Percentiles rank a stretch among this genome's conserved stretches.
Evolutionary conservation across 2,888 invertebrate species (phyloP).

Genomic region (Rutpela maculata): DNA sequence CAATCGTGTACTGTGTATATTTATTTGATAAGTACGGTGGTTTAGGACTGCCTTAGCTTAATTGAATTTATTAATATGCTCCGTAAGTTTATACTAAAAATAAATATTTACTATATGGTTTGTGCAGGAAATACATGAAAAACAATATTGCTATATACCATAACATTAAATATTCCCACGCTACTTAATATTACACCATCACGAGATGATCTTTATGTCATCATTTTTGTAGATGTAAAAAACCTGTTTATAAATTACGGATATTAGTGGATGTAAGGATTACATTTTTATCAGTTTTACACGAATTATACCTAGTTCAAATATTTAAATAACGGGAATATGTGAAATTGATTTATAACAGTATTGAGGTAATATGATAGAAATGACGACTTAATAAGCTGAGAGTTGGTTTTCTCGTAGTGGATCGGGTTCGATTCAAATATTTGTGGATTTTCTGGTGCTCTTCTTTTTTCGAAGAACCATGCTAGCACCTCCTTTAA

Average conservation of each 20-base stretch:
- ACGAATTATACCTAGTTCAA: neutral
- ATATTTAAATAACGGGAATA: too few species aligned
- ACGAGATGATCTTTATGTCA: neutral
- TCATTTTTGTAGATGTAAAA: neutral
- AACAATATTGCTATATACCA: neutral
- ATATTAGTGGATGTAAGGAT: neutral
- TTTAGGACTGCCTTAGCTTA: neutral
- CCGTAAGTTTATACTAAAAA: neutral
- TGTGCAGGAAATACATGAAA: neutral
- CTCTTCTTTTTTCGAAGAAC: too few species aligned
- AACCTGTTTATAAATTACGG: neutral
- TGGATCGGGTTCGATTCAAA: too few species aligned
- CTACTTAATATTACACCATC: conserved; percentile 1
- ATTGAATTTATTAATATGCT: neutral
- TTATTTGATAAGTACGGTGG: neutral
- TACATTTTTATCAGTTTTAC: neutral
- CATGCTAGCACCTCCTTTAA: too few species aligned
- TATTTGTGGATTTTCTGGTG: too few species aligned
- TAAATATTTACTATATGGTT: neutral
- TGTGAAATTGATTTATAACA: too few species aligned
- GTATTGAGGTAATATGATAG: too few species aligned
- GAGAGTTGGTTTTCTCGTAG: too few species aligned
- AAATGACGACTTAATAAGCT: too few species aligned
- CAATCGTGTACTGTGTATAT: neutral
- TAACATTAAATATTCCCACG: neutral